Conservation (phyloP, 2,797 vertebrate genomes). For the Takifugu ocellatus region DNA sequence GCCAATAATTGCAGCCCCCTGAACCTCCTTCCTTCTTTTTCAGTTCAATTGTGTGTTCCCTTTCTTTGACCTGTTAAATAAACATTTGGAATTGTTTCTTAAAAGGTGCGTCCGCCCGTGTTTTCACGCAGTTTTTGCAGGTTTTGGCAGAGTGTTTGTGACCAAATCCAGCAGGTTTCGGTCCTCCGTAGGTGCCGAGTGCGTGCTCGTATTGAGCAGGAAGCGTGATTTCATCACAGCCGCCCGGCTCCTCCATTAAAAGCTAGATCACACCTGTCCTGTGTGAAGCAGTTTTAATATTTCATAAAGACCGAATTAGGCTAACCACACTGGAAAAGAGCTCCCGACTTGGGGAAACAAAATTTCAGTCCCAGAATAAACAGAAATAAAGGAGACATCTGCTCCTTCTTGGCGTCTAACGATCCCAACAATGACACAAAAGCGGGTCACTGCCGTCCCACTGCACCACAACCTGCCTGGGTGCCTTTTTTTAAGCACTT, state of each 20-base stretch:
- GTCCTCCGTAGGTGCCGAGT: conserved; percentile 17
- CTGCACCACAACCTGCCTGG: conserved; percentile 35
- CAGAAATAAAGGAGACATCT: conserved; percentile 76
- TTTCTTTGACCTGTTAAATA: conserved; percentile 81
- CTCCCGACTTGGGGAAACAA: conserved; percentile 56
- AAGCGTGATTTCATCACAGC: conserved; percentile 26
- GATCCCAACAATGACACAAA: conserved; percentile 72
- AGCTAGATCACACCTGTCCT: conserved; percentile 24
- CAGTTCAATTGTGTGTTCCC: conserved; percentile 77
- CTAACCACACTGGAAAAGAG: conserved; percentile 70
- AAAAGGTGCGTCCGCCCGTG: conserved; percentile 53
- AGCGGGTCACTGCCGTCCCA: conserved; percentile 68
- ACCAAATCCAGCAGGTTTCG: conserved; percentile 23
- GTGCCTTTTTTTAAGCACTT: conserved; percentile 63
- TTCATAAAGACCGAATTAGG: conserved; percentile 74
- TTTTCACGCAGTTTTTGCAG: conserved; percentile 25
- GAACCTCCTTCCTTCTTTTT: conserved; percentile 39
- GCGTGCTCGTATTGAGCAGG: conserved; percentile 26
- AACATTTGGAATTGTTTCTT: conserved; percentile 85
- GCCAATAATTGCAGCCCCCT: conserved; percentile 73
- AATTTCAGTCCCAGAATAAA: conserved; percentile 67
- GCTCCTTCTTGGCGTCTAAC: conserved; percentile 44
- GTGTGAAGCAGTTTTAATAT: conserved; percentile 59
- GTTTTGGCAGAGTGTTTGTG: conserved; percentile 2
- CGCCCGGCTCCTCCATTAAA: conserved; percentile 12